Conservation (phyloP, 2,797 vertebrate genomes). For the Aselliscus stoliczkanus region DNA sequence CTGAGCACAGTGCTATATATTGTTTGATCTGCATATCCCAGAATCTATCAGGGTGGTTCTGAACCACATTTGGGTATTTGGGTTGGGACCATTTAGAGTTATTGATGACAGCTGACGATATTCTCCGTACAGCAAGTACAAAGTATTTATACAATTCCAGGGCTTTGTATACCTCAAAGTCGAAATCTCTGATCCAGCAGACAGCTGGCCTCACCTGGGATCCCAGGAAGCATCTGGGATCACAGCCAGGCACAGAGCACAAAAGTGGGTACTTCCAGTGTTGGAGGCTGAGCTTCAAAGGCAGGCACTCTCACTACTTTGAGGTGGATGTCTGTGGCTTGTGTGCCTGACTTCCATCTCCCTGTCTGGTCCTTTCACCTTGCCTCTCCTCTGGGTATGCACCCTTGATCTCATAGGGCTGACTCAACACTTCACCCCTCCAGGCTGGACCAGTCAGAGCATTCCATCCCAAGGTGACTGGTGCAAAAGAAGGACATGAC, state of each 20-base stretch:
- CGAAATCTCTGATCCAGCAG: neutral
- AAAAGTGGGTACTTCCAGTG: accelerated
- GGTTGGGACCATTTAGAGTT: neutral
- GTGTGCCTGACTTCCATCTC: neutral
- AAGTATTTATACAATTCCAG: neutral
- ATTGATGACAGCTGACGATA: neutral
- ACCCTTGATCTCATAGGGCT: neutral
- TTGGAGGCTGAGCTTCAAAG: neutral
- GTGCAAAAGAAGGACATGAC: neutral
- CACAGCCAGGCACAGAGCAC: neutral
- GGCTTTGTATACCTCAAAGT: neutral
- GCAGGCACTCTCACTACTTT: accelerated
- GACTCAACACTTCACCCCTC: neutral
- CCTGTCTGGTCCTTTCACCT: neutral
- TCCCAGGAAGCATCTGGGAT: no score
- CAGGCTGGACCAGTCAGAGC: neutral
- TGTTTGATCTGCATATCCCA: no score
- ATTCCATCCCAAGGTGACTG: neutral
- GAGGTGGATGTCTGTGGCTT: neutral
- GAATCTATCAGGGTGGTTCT: neutral
- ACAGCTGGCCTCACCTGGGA: neutral
- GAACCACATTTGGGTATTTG: accelerated
- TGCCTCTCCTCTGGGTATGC: neutral
- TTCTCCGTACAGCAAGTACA: neutral
- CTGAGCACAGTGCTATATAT: neutral